Conservation (phyloP, 2,888 invertebrate genomes). For the Hirtodrosophila confusa region DNA sequence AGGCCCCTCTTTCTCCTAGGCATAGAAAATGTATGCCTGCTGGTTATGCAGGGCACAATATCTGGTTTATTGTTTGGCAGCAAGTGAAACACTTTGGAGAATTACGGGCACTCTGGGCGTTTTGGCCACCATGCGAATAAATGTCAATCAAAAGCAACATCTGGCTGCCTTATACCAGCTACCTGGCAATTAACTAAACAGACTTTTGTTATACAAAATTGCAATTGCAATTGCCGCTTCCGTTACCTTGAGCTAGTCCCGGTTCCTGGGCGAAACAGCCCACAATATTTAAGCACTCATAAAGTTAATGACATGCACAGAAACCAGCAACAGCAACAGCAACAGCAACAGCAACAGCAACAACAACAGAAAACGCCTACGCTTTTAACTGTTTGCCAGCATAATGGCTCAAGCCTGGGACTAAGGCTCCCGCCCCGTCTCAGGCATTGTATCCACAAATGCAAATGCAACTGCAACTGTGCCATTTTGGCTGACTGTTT, state of each 20-base stretch:
- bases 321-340: constrained; percentile 13
- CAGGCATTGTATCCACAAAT: constrained; percentile 61
- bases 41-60: constrained; percentile 41
- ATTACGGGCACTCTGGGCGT: constrained; percentile 56
- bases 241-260: constrained; percentile 73
- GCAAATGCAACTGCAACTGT: constrained; percentile 53
- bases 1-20: constrained; percentile 37
- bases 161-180: not conserved
- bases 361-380: constrained; percentile 41
- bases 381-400: constrained; percentile 42
- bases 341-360: constrained; percentile 10
- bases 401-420: constrained; percentile 51
- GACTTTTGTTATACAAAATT: constrained; percentile 16
- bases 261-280: constrained; percentile 17
- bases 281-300: constrained; percentile 72
- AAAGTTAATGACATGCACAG: constrained; percentile 80
- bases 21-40: constrained; percentile 68
- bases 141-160: constrained; percentile 47
- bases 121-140: constrained; percentile 8
- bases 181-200: constrained; percentile 51
- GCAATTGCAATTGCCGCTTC: constrained; percentile 55
- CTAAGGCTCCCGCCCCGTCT: constrained; percentile 12
- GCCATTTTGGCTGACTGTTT: constrained; percentile 46
- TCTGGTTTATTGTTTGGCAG: constrained; percentile 75
- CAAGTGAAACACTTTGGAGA: constrained; percentile 80